Conservation (phyloP, 2,113 vertebrate species). For the Dendropsophus ebraccatus region DNA sequence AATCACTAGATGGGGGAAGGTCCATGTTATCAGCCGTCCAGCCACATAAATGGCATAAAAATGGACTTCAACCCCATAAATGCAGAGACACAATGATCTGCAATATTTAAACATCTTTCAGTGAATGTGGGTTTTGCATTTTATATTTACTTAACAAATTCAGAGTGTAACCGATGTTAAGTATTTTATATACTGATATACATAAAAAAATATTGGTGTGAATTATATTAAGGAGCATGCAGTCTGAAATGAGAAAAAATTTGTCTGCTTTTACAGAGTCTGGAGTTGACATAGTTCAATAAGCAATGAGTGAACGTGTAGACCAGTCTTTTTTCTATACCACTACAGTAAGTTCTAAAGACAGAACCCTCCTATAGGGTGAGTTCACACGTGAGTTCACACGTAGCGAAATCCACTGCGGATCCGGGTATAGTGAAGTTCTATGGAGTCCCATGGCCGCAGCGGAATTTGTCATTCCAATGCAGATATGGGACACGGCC, state of each 20-base stretch:
- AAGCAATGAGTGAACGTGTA: no score
- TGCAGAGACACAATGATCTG: constrained; percentile 32
- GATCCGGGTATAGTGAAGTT: no score
- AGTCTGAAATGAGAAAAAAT: background rate
- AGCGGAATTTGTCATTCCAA: no score
- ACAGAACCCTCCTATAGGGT: no score
- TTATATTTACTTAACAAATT: background rate
- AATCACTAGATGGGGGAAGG: background rate
- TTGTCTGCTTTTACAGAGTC: no score
- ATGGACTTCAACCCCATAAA: constrained; percentile 36
- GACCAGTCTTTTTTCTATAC: no score
- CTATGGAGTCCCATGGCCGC: no score
- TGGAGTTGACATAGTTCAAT: no score
- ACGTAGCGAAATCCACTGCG: no score
- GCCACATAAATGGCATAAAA: background rate
- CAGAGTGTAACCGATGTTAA: background rate
- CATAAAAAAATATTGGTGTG: background rate
- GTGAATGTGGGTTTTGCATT: background rate
- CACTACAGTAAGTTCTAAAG: no score
- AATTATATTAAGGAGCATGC: background rate
- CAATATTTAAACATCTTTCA: constrained; percentile 45
- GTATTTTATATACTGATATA: background rate
- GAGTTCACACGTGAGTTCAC: no score
- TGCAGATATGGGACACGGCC: no score
- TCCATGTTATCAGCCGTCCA: background rate